Evolutionary conservation across 2,797 vertebrate genomes (phyloP).

Genomic region (Myioborus miniatus): DNA sequence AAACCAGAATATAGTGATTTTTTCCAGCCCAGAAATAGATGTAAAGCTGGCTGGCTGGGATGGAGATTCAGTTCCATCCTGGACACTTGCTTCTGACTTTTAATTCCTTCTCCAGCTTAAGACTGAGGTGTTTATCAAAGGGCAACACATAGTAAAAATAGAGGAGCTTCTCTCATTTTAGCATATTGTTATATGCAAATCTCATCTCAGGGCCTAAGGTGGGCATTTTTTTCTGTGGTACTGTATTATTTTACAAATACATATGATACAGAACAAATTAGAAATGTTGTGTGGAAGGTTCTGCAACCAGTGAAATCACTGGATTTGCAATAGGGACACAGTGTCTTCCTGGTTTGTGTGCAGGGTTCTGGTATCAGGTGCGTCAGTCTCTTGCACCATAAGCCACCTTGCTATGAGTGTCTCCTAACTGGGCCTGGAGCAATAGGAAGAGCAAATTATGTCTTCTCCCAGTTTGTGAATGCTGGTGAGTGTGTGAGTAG

Average conservation of each 20-base stretch:
- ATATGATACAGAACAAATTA: background rate
- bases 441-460: constrained; percentile 1
- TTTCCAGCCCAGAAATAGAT: background rate
- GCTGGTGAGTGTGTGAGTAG: constrained; percentile 24
- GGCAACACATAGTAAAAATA: background rate
- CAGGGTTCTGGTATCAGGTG: background rate
- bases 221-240: background rate
- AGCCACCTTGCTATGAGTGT: background rate
- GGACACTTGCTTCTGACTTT: background rate
- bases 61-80: background rate
- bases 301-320: background rate
- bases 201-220: background rate
- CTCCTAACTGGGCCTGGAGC: constrained; percentile 7
- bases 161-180: background rate
- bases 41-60: background rate
- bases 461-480: background rate
- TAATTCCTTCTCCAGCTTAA: background rate
- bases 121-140: background rate
- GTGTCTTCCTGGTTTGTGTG: background rate
- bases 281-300: background rate
- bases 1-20: background rate
- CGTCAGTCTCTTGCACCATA: background rate
- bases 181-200: background rate
- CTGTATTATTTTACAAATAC: background rate
- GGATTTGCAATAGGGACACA: background rate